Percentiles rank a stretch among this genome's conserved stretches.
phyloP scores from a whole-genome alignment of 2,888 invertebrate genomes.

The Stomorhina lunata region DNA sequence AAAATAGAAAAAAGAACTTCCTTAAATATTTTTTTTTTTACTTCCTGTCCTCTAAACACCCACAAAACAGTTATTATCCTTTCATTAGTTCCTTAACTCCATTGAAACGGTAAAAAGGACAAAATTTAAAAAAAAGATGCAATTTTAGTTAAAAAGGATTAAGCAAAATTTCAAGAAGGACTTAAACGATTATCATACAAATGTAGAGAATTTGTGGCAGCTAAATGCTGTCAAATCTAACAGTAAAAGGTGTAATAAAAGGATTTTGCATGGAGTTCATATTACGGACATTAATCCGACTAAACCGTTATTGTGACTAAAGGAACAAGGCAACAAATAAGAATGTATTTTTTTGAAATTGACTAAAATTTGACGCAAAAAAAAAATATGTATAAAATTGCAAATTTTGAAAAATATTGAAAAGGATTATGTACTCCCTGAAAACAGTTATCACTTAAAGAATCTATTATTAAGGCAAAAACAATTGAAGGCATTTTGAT shows the following conservation, averaged over 20 bases:
- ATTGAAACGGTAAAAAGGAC: neutral
- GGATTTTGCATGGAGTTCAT: constrained; percentile 69
- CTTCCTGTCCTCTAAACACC: constrained; percentile 58
- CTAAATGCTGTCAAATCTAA: constrained; percentile 36
- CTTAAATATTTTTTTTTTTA: constrained; percentile 40
- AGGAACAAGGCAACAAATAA: constrained; percentile 56
- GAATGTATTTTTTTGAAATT: constrained; percentile 6
- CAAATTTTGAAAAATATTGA: constrained; percentile 45
- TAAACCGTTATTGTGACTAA: constrained; percentile 63
- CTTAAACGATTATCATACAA: constrained; percentile 51
- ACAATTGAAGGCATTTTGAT: constrained; percentile 48
- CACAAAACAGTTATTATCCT: constrained; percentile 54
- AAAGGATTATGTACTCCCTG: constrained; percentile 60
- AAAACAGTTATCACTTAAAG: constrained; percentile 53
- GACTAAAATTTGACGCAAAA: constrained; percentile 30
- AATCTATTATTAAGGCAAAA: neutral
- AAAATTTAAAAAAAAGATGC: neutral
- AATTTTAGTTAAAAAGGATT: constrained; percentile 46
- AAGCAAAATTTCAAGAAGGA: constrained; percentile 39
- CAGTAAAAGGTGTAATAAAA: constrained; percentile 67
- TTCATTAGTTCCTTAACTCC: neutral
- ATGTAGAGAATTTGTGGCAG: constrained; percentile 27
- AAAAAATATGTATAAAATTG: constrained; percentile 9
- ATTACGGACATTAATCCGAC: constrained; percentile 68
- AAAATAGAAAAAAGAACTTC: neutral